Conservation (phyloP, 2,888 invertebrate genomes). For the Uloborus plumipes region DNA sequence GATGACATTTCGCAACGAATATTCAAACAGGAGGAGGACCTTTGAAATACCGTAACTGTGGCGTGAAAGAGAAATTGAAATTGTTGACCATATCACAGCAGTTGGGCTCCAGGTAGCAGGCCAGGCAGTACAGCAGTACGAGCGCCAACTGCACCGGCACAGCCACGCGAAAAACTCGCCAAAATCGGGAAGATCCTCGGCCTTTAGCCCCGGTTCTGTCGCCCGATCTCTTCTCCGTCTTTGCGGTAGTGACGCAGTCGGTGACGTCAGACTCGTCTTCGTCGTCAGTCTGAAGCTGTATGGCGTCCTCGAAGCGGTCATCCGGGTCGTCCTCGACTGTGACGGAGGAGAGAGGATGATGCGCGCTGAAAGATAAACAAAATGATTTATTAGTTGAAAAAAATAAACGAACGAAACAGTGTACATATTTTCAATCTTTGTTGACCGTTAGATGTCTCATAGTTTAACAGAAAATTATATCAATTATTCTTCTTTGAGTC, state of each 20-base stretch:
- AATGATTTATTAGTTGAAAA: neutral
- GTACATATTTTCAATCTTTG: neutral
- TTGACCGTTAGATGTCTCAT: neutral
- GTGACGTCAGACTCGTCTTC: neutral
- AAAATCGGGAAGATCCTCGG: slow-evolving; percentile 76
- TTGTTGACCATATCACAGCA: slow-evolving; percentile 86
- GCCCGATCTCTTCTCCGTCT: neutral
- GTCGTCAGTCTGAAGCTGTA: slow-evolving; percentile 19
- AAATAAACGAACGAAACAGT: too few relatives aligned
- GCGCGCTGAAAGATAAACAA: slow-evolving; percentile 5
- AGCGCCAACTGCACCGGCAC: slow-evolving; percentile 80
- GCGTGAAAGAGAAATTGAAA: slow-evolving; percentile 81
- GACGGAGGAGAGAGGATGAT: slow-evolving; percentile 17
- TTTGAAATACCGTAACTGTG: slow-evolving; percentile 83
- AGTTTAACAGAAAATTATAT: too few relatives aligned
- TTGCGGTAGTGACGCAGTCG: neutral
- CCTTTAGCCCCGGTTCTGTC: neutral
- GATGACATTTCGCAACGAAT: neutral
- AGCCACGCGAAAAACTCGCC: slow-evolving; percentile 81
- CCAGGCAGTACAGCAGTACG: slow-evolving; percentile 80
- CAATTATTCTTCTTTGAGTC: too few relatives aligned
- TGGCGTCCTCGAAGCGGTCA: slow-evolving; percentile 57
- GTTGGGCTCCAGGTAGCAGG: slow-evolving; percentile 81
- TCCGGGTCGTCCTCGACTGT: slow-evolving; percentile 45
- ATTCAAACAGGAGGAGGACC: slow-evolving; percentile 83